These are phyloP conservation scores for Megaustenia siamemsis DNA, from an alignment of 2,888 invertebrate genomes.

Conservation along the genomic window DNA sequence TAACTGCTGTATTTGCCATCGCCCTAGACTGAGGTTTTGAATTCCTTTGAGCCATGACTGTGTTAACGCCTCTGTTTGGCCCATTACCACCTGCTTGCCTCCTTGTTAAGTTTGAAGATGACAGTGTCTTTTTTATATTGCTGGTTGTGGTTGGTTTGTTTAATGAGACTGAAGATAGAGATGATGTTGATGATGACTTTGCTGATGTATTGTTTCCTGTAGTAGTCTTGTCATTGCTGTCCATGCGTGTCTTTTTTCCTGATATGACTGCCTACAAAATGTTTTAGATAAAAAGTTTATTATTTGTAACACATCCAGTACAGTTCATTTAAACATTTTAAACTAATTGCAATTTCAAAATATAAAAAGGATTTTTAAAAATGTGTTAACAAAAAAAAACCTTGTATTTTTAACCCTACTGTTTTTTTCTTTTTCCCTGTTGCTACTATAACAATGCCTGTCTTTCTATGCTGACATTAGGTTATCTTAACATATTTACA, in stretches of 20 bases:
- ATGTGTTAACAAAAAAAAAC: no score
- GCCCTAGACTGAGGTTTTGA: neutral
- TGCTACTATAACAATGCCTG: no score
- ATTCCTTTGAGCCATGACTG: constrained; percentile 24
- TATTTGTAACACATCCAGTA: no score
- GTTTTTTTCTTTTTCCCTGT: no score
- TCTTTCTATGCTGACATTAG: no score
- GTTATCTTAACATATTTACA: no score
- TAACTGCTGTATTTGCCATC: constrained; percentile 19
- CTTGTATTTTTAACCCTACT: no score
- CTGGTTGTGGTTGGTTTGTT: neutral
- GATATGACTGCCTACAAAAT: neutral
- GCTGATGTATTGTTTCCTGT: neutral
- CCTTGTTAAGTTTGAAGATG: constrained; percentile 27
- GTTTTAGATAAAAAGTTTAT: no score
- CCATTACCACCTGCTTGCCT: constrained; percentile 1
- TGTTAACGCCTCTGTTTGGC: neutral
- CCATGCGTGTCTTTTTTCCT: constrained; percentile 36
- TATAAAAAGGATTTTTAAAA: no score
- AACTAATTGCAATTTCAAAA: no score
- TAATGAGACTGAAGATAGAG: constrained; percentile 12
- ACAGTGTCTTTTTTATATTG: constrained; percentile 21
- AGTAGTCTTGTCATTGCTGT: neutral
- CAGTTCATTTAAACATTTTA: no score
- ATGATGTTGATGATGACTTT: constrained; percentile 40